phyloP scores from a whole-genome alignment of 2,113 vertebrate species.

The Hyperopisus bebe region DNA sequence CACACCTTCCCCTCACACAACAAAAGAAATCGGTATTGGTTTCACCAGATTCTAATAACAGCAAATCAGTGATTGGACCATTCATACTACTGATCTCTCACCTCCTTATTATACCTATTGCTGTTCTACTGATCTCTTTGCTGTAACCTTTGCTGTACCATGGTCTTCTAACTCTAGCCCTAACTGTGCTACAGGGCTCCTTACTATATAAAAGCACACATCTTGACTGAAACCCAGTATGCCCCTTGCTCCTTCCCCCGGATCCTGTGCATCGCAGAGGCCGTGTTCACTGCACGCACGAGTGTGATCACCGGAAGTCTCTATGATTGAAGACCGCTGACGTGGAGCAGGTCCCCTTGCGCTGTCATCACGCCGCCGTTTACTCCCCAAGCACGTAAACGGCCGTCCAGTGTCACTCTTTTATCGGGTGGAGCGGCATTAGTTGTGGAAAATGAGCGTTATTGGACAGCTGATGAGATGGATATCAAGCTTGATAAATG shows the following conservation, averaged over 20 bases:
- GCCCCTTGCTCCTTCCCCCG: background rate
- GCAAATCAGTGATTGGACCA: background rate
- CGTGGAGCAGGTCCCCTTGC: background rate
- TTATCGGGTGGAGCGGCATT: constrained; percentile 31
- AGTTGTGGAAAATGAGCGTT: constrained; percentile 40
- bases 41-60: background rate
- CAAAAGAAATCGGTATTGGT: too few species aligned
- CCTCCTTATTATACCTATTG: background rate
- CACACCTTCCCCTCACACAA: background rate
- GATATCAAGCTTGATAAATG: constrained; percentile 42
- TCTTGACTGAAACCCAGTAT: background rate
- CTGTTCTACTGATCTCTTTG: background rate
- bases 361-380: constrained; percentile 20
- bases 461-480: constrained; percentile 45
- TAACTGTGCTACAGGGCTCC: background rate
- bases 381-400: constrained; percentile 33
- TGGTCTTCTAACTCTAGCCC: background rate
- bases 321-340: constrained; percentile 14
- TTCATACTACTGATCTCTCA: background rate
- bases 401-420: constrained; percentile 11
- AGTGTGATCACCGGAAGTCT: constrained; percentile 18
- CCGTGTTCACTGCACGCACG: constrained; percentile 3
- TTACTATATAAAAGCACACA: background rate
- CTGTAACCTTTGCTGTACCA: background rate
- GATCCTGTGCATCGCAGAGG: constrained; percentile 12